Base-by-base conservation (phyloP, 2,113 vertebrate genomes). In the Oxyura jamaicensis region DNA sequence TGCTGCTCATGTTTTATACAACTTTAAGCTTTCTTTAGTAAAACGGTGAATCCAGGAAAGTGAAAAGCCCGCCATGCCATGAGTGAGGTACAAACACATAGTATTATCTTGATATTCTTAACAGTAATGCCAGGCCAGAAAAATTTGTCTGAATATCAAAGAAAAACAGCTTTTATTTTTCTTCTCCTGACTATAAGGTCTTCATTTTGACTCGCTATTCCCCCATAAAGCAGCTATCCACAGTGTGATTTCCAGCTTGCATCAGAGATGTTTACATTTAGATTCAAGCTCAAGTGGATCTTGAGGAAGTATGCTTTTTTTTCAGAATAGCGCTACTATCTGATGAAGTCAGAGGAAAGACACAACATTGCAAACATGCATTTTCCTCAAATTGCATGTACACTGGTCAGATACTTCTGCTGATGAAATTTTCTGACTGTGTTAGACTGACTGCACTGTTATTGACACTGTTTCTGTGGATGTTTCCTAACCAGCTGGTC, bases 381-480 rank as follows among this genome's bases (percentile, higher is more conserved):
- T 48, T 62, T 68, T 28, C 33, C 48, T n/a, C 33, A 36, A 72
- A 59, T 7, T 26, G 14, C 12, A 62, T 1, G 4, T 33, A 17
- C 13, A 25, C 26, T 42, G 35, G 44, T 83, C 13, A 59, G 22
- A 11, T 81, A 56, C 28, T 66, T 75, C 60, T 78, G 52, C 39
- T 79, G 11, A n/a, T 22, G 62, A 60, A 7, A 16, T 56, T 63
- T 78, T 73, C 50, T 56, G 53, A 80, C 11, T 29, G 26, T 20
- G 8, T 18, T 50, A 88, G 36, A 42, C 33, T 58, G 35, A 46
- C 7, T 52, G 5, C 33, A 46, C 7, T 35, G 21, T 36, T 59
- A 71, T 66, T 84, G 62, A 82, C 23, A n/a, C 23, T 1, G 3
- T 13, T 13, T 58, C 22, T 0, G 0, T 22, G 36, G 36, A 65